Percentiles rank a stretch among this genome's conserved stretches.
Evolutionary conservation across 2,888 invertebrate genomes (phyloP).

Genomic region (Yponomeuta malinellus): DNA sequence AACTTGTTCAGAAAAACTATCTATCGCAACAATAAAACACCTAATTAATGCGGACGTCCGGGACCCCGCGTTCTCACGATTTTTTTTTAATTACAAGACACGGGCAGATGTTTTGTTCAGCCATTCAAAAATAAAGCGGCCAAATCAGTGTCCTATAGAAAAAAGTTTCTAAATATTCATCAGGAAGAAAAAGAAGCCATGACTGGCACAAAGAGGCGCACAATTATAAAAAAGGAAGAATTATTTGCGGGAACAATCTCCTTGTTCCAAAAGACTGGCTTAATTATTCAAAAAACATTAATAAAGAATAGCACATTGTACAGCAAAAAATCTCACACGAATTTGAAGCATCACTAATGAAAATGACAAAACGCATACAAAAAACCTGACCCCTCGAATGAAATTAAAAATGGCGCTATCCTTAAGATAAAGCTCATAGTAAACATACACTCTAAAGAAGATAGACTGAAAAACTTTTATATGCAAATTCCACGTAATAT

Average conservation of each 20-base stretch:
- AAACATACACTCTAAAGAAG: constrained; percentile 56
- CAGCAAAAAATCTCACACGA: constrained; percentile 49
- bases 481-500: constrained; percentile 53
- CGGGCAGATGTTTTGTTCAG: constrained; percentile 61
- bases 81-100: constrained; percentile 61
- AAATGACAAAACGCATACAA: constrained; percentile 45
- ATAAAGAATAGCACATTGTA: constrained; percentile 26
- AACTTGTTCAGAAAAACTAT: constrained; percentile 27
- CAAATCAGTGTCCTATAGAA: constrained; percentile 44
- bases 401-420: constrained; percentile 59
- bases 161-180: constrained; percentile 57
- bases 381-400: constrained; percentile 62
- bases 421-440: constrained; percentile 67
- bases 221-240: constrained; percentile 67
- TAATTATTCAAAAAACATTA: constrained; percentile 60
- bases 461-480: constrained; percentile 58
- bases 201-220: constrained; percentile 68
- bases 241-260: constrained; percentile 60
- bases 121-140: constrained; percentile 48
- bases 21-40: constrained; percentile 30
- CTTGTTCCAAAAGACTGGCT: constrained; percentile 49
- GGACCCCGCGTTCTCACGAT: constrained; percentile 65
- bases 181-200: constrained; percentile 56
- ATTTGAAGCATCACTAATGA: constrained; percentile 60
- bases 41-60: constrained; percentile 54